Evolutionary conservation across 2,797 vertebrate species (phyloP).

Genomic region (Molossus alvarezi): DNA sequence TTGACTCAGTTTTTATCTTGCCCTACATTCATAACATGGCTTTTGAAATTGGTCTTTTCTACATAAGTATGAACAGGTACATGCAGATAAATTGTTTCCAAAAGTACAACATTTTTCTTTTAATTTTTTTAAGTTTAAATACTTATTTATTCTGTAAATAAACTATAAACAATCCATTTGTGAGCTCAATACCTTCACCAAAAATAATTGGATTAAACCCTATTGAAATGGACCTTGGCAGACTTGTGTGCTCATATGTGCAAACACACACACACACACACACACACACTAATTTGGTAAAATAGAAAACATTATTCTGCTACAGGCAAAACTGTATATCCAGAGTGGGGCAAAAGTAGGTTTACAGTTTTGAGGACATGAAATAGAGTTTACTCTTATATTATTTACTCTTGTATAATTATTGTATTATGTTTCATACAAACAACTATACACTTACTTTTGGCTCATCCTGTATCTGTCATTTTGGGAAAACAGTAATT

Average conservation of each 20-base stretch:
- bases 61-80: background rate
- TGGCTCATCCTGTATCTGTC: background rate
- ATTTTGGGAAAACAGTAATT: background rate
- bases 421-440: background rate
- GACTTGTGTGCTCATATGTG: background rate
- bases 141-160: background rate
- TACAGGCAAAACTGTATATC: background rate
- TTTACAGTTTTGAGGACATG: background rate
- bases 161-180: background rate
- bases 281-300: background rate
- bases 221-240: background rate
- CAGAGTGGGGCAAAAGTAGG: background rate
- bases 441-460: background rate
- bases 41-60: background rate
- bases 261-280: background rate
- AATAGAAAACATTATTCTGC: background rate
- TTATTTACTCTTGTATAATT: no score
- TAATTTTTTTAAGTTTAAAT: background rate
- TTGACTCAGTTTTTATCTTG: background rate
- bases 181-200: background rate
- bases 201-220: background rate
- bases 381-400: background rate
- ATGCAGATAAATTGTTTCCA: background rate
- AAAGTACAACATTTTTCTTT: background rate
- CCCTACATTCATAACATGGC: background rate